Evolutionary conservation across 2,888 invertebrate species (phyloP).

Genomic region (Endotricha flammealis): DNA sequence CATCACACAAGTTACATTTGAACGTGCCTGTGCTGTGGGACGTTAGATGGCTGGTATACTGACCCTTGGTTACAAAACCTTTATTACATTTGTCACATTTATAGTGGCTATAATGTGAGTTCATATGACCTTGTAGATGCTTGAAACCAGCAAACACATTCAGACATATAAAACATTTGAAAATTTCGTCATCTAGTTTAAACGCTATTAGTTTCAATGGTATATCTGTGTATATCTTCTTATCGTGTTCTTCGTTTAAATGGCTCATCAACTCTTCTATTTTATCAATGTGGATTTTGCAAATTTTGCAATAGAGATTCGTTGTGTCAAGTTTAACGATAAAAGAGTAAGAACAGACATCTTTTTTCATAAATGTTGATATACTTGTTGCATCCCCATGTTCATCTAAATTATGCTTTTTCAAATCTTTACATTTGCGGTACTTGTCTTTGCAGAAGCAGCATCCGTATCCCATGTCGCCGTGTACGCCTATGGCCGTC

Average conservation of each 20-base stretch:
- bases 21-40: conserved; percentile 24
- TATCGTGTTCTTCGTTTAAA: conserved; percentile 29
- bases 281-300: conserved; percentile 23
- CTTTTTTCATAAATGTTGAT: too few relatives aligned
- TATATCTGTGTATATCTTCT: conserved; percentile 30
- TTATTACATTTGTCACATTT: conserved; percentile 36
- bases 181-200: conserved; percentile 28
- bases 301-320: conserved; percentile 32
- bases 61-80: conserved; percentile 12
- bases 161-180: conserved; percentile 36
- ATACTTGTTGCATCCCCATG: conserved; percentile 29
- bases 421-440: conserved; percentile 25
- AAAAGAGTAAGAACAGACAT: conserved; percentile 33
- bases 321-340: conserved; percentile 47
- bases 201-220: conserved; percentile 39
- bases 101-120: conserved; percentile 41
- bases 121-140: conserved; percentile 39
- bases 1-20: conserved; percentile 33
- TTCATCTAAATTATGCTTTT: conserved; percentile 25
- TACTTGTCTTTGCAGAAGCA: conserved; percentile 35
- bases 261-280: conserved; percentile 32
- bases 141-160: conserved; percentile 29
- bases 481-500: too few relatives aligned
- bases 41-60: conserved; percentile 5
- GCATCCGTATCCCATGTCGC: conserved; percentile 42